Conservation (phyloP, 2,888 invertebrate genomes). For the Andricus quercusramuli region DNA sequence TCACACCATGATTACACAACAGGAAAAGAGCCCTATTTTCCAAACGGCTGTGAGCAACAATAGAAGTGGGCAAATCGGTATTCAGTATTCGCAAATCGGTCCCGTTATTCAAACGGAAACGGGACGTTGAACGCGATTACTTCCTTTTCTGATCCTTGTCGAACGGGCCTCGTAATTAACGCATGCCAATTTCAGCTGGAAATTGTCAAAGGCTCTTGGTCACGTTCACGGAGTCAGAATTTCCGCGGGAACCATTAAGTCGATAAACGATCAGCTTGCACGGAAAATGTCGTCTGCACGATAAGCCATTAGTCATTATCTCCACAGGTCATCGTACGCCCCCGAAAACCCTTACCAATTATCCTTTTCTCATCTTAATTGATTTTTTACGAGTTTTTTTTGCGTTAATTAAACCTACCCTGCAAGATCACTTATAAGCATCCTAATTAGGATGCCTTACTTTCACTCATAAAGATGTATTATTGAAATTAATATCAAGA, state of each 20-base stretch:
- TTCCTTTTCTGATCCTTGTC: slow-evolving; percentile 25
- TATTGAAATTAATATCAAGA: not conserved
- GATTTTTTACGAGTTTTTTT: not conserved
- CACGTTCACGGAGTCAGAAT: slow-evolving; percentile 1
- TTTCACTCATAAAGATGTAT: not conserved
- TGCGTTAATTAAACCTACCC: not conserved
- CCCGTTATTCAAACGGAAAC: slow-evolving; percentile 38
- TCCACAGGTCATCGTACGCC: not conserved
- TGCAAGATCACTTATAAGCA: not conserved
- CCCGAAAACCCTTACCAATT: not conserved
- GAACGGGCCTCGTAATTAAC: slow-evolving; percentile 17
- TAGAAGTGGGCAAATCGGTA: slow-evolving; percentile 33
- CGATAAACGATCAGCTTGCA: slow-evolving; percentile 12
- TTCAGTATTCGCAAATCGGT: slow-evolving; percentile 37
- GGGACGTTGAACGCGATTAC: slow-evolving; percentile 21
- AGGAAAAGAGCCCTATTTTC: slow-evolving; percentile 17
- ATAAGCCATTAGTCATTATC: slow-evolving; percentile 26
- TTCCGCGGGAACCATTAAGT: slow-evolving; percentile 12
- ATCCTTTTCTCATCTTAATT: not conserved
- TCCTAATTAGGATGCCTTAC: not conserved
- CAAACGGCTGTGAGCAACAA: not conserved
- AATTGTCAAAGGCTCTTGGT: slow-evolving; percentile 24
- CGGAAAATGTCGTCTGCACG: slow-evolving; percentile 12
- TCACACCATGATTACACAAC: not conserved
- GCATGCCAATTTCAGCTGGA: slow-evolving; percentile 5